These are phyloP conservation scores for Myotis daubentonii DNA, from an alignment of 2,797 vertebrate species.

Conservation along the genomic window DNA sequence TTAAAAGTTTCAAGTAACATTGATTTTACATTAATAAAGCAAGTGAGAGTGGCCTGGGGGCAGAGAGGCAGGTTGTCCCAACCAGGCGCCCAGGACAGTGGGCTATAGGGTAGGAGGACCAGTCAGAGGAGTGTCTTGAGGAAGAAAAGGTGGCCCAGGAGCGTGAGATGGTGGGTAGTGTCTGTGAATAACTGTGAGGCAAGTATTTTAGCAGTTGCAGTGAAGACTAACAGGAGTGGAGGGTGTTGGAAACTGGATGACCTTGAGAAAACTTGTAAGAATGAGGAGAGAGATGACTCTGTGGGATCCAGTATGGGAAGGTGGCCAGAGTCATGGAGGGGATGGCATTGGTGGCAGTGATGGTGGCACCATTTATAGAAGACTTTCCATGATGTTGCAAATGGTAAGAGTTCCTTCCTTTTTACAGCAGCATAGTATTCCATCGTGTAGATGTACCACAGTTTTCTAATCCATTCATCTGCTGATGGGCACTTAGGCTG, in stretches of 20 bases:
- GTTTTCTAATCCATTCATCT: no score
- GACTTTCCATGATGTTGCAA: not conserved
- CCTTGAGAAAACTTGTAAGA: not conserved
- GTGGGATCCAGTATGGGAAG: not conserved
- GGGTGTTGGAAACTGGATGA: not conserved
- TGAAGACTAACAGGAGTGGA: not conserved
- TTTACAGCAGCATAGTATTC: no score
- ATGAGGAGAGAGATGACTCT: not conserved
- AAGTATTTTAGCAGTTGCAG: not conserved
- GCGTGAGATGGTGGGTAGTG: not conserved
- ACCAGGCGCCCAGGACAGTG: no score
- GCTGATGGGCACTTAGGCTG: no score
- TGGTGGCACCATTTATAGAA: no score
- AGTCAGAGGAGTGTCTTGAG: no score
- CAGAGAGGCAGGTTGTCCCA: not conserved
- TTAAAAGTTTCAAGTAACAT: not conserved
- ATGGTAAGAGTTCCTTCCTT: no score
- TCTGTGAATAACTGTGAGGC: not conserved
- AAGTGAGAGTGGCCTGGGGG: not conserved
- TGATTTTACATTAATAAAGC: not conserved
- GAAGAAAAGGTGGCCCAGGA: not conserved
- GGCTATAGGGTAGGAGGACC: not conserved
- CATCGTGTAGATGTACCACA: no score
- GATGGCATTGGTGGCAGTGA: accelerated
- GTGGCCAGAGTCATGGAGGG: not conserved